phyloP scores from a whole-genome alignment of 2,888 invertebrate species.

The Horisme vitalbata region DNA sequence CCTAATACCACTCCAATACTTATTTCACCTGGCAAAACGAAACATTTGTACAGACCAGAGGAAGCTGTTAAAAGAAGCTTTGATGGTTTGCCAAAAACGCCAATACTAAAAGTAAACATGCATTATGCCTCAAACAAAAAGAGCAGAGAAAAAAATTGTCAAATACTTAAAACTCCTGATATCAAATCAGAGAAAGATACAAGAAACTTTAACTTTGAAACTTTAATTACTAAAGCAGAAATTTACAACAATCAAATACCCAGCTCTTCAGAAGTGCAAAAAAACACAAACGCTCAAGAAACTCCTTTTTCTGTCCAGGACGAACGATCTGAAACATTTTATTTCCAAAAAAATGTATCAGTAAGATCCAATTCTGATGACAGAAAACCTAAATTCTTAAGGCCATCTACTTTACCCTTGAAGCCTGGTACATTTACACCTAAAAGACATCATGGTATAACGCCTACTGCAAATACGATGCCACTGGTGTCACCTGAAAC shows the following conservation, averaged over 20 bases:
- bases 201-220: conserved; percentile 77
- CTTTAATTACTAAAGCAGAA: conserved; percentile 77
- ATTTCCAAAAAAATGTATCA: conserved; percentile 71
- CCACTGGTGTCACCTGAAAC: conserved; percentile 95
- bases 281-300: conserved; percentile 64
- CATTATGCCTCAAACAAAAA: conserved; percentile 54
- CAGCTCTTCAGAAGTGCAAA: conserved; percentile 69
- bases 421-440: conserved; percentile 93
- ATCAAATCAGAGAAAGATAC: conserved; percentile 62
- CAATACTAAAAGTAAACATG: conserved; percentile 60
- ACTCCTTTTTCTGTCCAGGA: conserved; percentile 46
- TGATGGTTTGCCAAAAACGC: conserved; percentile 62
- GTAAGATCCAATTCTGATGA: conserved; percentile 60
- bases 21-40: conserved; percentile 50
- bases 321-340: conserved; percentile 76
- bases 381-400: conserved; percentile 86
- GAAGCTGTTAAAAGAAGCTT: conserved; percentile 57
- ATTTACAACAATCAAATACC: conserved; percentile 74
- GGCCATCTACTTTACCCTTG: conserved; percentile 91
- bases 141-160: conserved; percentile 51
- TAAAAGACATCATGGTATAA: conserved; percentile 91
- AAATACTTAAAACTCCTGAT: conserved; percentile 46
- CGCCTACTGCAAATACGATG: conserved; percentile 91
- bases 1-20: conserved; percentile 44
- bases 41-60: conserved; percentile 55